phyloP scores from a whole-genome alignment of 2,113 vertebrate genomes.

The Chaetorhynchus papuensis region DNA sequence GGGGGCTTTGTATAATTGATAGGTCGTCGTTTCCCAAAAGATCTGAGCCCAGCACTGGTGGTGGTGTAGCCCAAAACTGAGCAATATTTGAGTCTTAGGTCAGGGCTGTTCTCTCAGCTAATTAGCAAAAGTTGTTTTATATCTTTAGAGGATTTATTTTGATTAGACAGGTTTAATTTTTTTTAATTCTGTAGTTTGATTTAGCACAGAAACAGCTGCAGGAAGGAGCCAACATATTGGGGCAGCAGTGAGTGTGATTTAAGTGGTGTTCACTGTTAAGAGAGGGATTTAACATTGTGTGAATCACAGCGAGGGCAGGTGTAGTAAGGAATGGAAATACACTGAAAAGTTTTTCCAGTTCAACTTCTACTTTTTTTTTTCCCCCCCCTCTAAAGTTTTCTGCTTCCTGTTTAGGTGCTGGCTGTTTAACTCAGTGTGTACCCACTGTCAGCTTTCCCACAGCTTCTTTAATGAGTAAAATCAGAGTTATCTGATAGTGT shows the following conservation, averaged over 20 bases:
- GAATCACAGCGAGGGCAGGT: neutral
- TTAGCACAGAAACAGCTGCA: neutral
- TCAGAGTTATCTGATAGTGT: neutral
- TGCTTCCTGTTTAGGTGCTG: neutral
- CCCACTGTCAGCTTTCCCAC: neutral
- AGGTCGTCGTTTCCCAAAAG: fast-evolving
- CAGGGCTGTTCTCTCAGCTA: neutral
- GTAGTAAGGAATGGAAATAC: neutral
- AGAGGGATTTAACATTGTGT: neutral
- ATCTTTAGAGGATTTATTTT: neutral
- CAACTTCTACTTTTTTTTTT: neutral
- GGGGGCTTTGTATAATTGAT: neutral
- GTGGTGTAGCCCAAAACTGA: neutral
- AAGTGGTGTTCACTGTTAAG: neutral
- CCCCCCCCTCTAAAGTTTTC: neutral
- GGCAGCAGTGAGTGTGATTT: neutral
- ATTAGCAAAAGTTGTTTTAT: neutral
- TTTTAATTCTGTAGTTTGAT: neutral
- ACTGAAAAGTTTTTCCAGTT: neutral
- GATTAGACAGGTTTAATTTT: neutral
- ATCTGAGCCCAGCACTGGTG: neutral
- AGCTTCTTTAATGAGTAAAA: neutral
- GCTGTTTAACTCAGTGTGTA: neutral
- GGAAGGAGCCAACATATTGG: neutral
- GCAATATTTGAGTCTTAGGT: neutral